These are phyloP conservation scores for Tigriopus californicus DNA, from an alignment of 2,888 invertebrate genomes.

Conservation along the genomic window DNA sequence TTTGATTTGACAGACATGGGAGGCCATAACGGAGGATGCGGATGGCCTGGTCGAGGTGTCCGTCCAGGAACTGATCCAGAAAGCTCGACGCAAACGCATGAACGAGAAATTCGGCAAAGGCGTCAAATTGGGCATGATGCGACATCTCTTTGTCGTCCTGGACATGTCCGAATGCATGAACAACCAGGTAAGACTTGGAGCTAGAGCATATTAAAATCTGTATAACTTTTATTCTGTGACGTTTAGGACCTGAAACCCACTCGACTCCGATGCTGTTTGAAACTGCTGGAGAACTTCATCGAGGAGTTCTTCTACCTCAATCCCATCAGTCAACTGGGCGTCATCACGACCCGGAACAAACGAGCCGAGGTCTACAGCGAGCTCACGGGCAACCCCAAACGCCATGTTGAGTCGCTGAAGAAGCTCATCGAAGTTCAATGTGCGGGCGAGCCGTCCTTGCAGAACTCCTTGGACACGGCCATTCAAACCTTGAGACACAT, in stretches of 20 bases:
- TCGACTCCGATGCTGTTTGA: slow-evolving; percentile 25
- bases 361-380: slow-evolving; percentile 80
- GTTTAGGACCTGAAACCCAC: slow-evolving; percentile 14
- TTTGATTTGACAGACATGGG: slow-evolving; percentile 30
- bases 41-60: slow-evolving; percentile 75
- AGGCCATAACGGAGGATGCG: slow-evolving; percentile 88
- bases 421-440: slow-evolving; percentile 30
- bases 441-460: slow-evolving; percentile 82
- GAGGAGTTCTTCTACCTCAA: slow-evolving; percentile 97
- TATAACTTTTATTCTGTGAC: neutral
- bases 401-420: slow-evolving; percentile 1
- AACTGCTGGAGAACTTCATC: slow-evolving; percentile 78
- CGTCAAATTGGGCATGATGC: slow-evolving; percentile 91
- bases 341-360: slow-evolving; percentile 78
- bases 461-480: slow-evolving; percentile 82
- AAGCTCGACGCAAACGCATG: slow-evolving; percentile 57
- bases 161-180: slow-evolving; percentile 90
- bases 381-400: slow-evolving; percentile 35
- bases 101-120: slow-evolving; percentile 43
- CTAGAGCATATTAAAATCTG: too few species aligned
- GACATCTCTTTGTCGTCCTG: slow-evolving; percentile 73
- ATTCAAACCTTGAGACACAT: slow-evolving; percentile 61
- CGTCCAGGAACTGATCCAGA: slow-evolving; percentile 68
- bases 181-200: too few species aligned
- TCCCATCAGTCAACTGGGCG: slow-evolving; percentile 88